Evolutionary conservation across 1,140 invertebrate genomes (phyloP), one percentile per base, ranked within the genome.

Genomic region (Tetragnatha versicolor): DNA sequence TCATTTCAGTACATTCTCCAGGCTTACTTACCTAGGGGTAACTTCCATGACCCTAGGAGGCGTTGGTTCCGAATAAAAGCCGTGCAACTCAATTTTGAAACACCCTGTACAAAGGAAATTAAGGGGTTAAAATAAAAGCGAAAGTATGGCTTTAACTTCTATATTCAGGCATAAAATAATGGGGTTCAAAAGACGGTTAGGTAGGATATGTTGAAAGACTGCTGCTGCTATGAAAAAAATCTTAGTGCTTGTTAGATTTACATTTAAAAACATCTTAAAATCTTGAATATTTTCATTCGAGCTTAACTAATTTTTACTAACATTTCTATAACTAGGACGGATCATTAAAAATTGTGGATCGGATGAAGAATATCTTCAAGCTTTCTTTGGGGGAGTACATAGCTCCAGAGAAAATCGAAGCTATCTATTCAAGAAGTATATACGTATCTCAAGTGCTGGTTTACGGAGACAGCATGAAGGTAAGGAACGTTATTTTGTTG

Each of bases 381-480:
- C 87, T 98, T 58, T 94, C 95, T 42, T 96, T 98, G 89, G 97
- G 97, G 77, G 97, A 99, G 88, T 99, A 99, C 83, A 97, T 99
- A 84, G 95, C 98, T 81, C 97, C 97, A 60, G 97, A 99, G 87
- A 99, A 98, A 89, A 98, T 99, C 83, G 98, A 99, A 89, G 97
- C 94, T 86, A 94, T 98, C 84, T 98, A 99, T 85, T 90, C 93
- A 65, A 89, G 93, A 83, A 95, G 94, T 86, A 92, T 93, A 82
- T 95, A 94, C 83, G 93, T 99, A 4, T 91, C 95, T 83, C 97
- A 99, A 90, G 92, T 98, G 17, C 99, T 95, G 88, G 94, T 99
- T 12, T 92, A 98, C 86, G 98, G 98, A 75, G 95, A 98, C 88
- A 98, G 96, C 82, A 89, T 98, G 53, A 96, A 98, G 90, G 92